Evolutionary conservation across 2,888 invertebrate genomes (phyloP), one percentile per base, ranked within the genome.

Genomic region (Orthosia gracilis): DNA sequence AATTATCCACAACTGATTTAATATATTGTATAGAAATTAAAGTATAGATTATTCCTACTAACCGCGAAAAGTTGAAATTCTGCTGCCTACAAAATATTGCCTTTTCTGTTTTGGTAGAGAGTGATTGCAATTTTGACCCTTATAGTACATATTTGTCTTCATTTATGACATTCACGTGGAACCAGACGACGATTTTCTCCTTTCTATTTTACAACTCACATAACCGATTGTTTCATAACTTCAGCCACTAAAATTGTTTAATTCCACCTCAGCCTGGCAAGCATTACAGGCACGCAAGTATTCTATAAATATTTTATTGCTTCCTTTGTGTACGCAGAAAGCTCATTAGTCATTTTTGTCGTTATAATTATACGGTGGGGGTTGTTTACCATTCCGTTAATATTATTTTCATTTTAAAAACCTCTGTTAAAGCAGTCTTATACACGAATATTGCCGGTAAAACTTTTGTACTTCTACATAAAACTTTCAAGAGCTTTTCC

Each of bases 281-380:
- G 74, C 78, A 82, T 78, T 76, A 78, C 70, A 75, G 69, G 80
- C 86, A 88, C 87, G 87, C 86, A 74, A 88, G 80, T 78, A 80
- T 87, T 83, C 85, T 84, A 88, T 89, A 88, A 89, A 89, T 89
- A 88, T 88, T 88, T 88, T 82, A 89, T 85, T 62, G 80, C 81
- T 88, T 88, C 87, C 86, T 88, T 85, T 85, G 85, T 86, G 78
- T 84, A 82, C 78, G 69, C 78, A 80, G 82, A 84, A 85, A 87
- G 73, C 84, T 87, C 85, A 87, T 89, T 89, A 86, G 87, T 87
- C 83, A 89, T 89, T 88, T 88, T 86, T 79, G 80, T 84, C 80
- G 80, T 79, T 72, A 76, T 85, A 86, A 88, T 85, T 86, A 77
- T 75, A 58, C 67, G 66, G 73, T 73, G 76, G 76, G 47, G 64